Evolutionary conservation across 2,113 vertebrate genomes (phyloP).

Genomic region (Trochalopteron elliotii): DNA sequence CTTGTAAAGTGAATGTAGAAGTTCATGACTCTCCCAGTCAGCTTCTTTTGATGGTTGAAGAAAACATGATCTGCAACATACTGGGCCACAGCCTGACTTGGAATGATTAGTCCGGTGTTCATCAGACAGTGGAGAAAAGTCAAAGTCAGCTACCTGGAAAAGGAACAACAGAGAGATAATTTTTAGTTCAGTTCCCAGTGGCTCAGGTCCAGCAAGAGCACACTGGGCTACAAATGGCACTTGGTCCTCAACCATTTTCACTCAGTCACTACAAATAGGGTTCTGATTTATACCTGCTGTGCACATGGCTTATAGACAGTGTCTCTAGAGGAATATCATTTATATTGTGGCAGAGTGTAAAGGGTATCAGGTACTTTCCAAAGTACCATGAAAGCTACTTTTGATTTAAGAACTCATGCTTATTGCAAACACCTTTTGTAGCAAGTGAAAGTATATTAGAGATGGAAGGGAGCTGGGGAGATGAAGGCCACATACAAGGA

Average conservation of each 20-base stretch:
- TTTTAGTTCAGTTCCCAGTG: background rate
- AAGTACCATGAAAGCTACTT: background rate
- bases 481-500: background rate
- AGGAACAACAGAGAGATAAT: background rate
- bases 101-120: slow-evolving; percentile 29
- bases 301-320: background rate
- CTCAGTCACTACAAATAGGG: background rate
- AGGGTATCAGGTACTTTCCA: background rate
- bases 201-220: background rate
- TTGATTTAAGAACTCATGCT: background rate
- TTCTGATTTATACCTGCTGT: background rate
- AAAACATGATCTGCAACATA: slow-evolving; percentile 63
- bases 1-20: slow-evolving; percentile 69
- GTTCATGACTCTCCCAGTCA: slow-evolving; percentile 60
- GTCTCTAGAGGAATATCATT: background rate
- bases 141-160: slow-evolving; percentile 73
- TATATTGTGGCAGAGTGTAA: background rate
- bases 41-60: slow-evolving; percentile 41
- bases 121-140: slow-evolving; percentile 72
- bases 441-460: background rate
- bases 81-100: slow-evolving; percentile 31
- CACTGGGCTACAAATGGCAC: background rate
- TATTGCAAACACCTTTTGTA: background rate
- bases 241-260: background rate
- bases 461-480: background rate